Evolutionary conservation across 2,113 vertebrate species (phyloP).

Genomic region (Copsychus sechellarum): DNA sequence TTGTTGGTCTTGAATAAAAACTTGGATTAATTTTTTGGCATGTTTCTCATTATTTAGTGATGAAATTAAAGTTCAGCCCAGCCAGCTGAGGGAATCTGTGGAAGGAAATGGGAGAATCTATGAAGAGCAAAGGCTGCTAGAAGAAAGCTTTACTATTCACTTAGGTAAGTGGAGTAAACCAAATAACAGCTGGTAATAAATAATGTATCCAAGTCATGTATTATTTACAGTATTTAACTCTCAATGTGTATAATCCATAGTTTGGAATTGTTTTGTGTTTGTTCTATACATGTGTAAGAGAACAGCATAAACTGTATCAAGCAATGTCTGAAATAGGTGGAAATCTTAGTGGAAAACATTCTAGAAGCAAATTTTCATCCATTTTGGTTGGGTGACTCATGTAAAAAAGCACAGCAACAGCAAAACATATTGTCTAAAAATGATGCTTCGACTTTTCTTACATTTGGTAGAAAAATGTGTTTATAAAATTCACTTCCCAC

Average conservation of each 20-base stretch:
- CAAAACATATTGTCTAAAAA: not conserved
- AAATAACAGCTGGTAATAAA: not conserved
- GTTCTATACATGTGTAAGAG: not conserved
- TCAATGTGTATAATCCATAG: not conserved
- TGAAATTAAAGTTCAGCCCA: conserved; percentile 94
- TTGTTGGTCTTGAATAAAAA: not conserved
- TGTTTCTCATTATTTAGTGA: conserved; percentile 75
- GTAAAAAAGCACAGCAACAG: not conserved
- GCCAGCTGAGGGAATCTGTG: conserved; percentile 82
- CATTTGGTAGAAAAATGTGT: not conserved
- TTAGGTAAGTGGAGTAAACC: conserved; percentile 78
- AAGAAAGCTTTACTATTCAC: conserved; percentile 99
- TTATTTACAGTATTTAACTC: not conserved
- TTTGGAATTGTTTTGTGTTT: not conserved
- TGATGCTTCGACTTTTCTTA: not conserved
- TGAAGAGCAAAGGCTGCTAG: conserved; percentile 91
- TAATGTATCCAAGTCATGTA: not conserved
- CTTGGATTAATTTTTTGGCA: not conserved
- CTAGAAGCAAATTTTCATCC: not conserved
- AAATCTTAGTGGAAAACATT: not conserved
- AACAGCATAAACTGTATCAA: not conserved
- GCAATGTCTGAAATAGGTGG: not conserved
- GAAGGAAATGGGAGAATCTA: conserved; percentile 85
- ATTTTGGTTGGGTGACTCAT: not conserved
- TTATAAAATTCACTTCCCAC: not conserved